Base-by-base conservation (phyloP, 1,140 invertebrate genomes). In the Drosophila gunungcola region DNA sequence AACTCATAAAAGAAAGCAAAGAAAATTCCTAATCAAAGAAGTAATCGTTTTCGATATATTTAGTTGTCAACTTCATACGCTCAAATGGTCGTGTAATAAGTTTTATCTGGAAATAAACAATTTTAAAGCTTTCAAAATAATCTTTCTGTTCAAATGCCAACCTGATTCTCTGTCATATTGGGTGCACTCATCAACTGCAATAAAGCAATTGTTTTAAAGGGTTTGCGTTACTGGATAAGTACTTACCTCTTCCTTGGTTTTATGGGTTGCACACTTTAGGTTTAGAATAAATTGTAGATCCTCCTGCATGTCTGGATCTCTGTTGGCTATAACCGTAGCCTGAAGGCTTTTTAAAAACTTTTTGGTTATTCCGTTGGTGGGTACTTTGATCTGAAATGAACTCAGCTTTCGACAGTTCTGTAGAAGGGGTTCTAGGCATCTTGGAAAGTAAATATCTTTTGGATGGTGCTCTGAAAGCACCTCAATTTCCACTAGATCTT, bases 401-500 rank as follows among this genome's bases (percentile, higher is more conserved):
- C 2, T 25, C 3, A 70, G 27, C 5, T 69, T 56, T 2, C 3
- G 36, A 36, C 67, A 70, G 6, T 9, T 27, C 5, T 2, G 3
- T 12, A 70, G 10, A 2, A 70, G 3, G 0, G 42, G 67, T 2
- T 3, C 9, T 4, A 70, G 10, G 10, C n/a, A 48, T 9, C 12
- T 32, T 3, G 46, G 27, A 29, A 13, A 29, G 21, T 2, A 9
- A 3, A 48, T 6, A 1, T 56, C 5, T 10, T 11, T 34, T 0
- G 64, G 27, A n/a, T 56, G 7, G 13, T 70, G 67, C n/a, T 34
- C 3, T 0, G 67, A 69, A 4, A 36, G 4, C 3, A 70, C 41
- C 2, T 2, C 3, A 7, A 70, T 11, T 3, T 16, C 10, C 3
- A 49, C 51, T 10, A 70, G 21, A 4, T 70, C 51, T 3, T 16